Base-by-base conservation (phyloP, 2,888 invertebrate species). In the Rhamphomyia laevipes region DNA sequence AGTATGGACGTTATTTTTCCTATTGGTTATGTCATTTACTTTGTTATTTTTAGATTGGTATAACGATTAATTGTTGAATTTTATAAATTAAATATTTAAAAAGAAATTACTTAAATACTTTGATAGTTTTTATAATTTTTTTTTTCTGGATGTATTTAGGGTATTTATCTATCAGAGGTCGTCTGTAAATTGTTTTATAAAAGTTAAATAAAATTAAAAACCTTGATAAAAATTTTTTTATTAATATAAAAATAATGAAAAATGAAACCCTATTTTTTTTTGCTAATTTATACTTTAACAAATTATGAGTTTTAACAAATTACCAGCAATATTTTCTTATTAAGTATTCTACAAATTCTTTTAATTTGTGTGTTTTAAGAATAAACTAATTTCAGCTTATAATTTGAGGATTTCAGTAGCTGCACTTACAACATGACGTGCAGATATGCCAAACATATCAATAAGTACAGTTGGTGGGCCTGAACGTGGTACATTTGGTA, bases 21-120 rank as follows among this genome's bases (percentile, higher is more conserved):
- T 99, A 48, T 73, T 97, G 57, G 93, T 97, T 37, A 86, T 96
- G 82, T 93, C 96, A 37, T 93, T 97, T 67, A 88, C 94, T 17
- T 74, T 99, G 46, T 74, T 99, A 11, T 99, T 99, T 71, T 76
- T 99, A 47, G 96, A 99, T 74, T 99, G 97, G 97, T 99, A 97
- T 69, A 97, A 97, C 77, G 88, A 88, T 63, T 85, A 73, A 74
- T 59, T 48, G 46, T 43, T 21, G 21, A 21, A 21, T 21, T 21
- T 21, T 21, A 6, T 21, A n/a, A n/a, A n/a, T n/a, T n/a, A n/a
- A n/a, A n/a, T n/a, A n/a, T n/a, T n/a, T n/a, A n/a, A n/a, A n/a
- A n/a, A n/a, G n/a, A n/a, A n/a, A n/a, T n/a, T n/a, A n/a, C n/a
- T n/a, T n/a, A n/a, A n/a, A n/a, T n/a, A n/a, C n/a, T n/a, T n/a